Base-by-base conservation (phyloP, 1,140 invertebrate genomes). In the Manduca sexta region DNA sequence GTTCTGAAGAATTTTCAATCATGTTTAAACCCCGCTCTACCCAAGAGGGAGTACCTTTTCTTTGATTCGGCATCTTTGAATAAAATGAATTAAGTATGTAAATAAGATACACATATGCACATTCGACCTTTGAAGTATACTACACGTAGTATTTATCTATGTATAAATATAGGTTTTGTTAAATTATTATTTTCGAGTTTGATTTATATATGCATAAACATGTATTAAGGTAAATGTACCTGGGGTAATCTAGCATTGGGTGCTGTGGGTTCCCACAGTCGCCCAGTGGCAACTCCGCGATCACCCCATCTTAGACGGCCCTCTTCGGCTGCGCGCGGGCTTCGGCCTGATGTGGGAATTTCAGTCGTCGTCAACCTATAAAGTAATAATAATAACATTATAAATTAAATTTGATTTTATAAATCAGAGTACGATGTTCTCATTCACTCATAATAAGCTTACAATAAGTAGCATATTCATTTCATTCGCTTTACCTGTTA, bases 301-400 rank as follows among this genome's bases (percentile, higher is more conserved):
- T 91, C 90, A 0, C 90, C 91, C 92, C 92, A 93, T 52, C 89
- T 86, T 2, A 89, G 88, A 43, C 92, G 84, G 30, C 90, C 90
- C 31, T 92, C 90, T 54, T 91, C 89, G 1, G 84, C 79, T 15
- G 71, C 63, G 8, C 75, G 63, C 0, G 65, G 67, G 34, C 73
- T 84, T 0, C 74, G 70, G 0, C 69, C 69, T n/a, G 81, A 81
- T 69, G 76, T 75, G 38, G 58, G 46, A 1, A 64, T 65, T 5
- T 80, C 74, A 10, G 61, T 52, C 30, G 52, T 50, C 43, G 21
- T 8, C 21, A 26, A 26, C 8, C 21, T 26, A 26, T n/a, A 26
- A 26, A 26, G 21, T 5, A 26, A 8, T 5, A 26, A 26, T 5
- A 26, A 8, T 26, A 5, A 26, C 8, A 5, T 26, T 5, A 26